Evolutionary conservation across 1,140 invertebrate genomes (phyloP), one percentile per base, ranked within the genome.

Genomic region (Neodiprion virginianus): DNA sequence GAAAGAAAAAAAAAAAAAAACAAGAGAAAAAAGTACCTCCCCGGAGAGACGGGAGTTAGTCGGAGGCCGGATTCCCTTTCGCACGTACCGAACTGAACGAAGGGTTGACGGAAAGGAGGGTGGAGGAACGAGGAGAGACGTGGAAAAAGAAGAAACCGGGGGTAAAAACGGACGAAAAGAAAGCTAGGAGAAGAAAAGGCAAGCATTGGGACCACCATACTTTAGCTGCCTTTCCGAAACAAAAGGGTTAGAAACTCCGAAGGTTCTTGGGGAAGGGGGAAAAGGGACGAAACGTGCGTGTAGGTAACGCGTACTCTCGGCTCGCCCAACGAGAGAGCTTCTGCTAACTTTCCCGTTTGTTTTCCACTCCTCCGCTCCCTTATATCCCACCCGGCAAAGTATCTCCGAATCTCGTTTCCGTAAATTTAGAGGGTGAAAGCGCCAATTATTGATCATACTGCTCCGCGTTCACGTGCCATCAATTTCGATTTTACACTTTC

Each of bases 61-160:
- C 69, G 67, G 49, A 74, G 73, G 69, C 69, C 9, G 73, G 69
- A 61, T 69, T 74, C 69, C 40, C 73, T 74, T 74, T 74, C 49
- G 69, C 73, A 71, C 73, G 69, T 71, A 71, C 68, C n/a, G 67
- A 23, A 69, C 67, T 12, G 17, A 69, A 69, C 67, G 21, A 17
- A 53, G 69, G 50, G 73, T n/a, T 65, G 14, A n/a, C 50, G 65
- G 17, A 65, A 65, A 65, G 7, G 1, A 65, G 17, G 7, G 49
- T 23, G 23, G 21, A 67, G 21, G 73, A 69, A 70, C 23, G 21
- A 71, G 69, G 69, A 71, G 40, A 4, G 47, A 71, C 50, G 48
- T 65, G n/a, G 49, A 12, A 65, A 61, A 65, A 72, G 17, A 72
- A 14, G 48, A 28, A 53, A 65, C 61, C 17, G 12, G 61, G 12